Conservation (phyloP, 2,888 invertebrate species). For the Electrophaes corylata region DNA sequence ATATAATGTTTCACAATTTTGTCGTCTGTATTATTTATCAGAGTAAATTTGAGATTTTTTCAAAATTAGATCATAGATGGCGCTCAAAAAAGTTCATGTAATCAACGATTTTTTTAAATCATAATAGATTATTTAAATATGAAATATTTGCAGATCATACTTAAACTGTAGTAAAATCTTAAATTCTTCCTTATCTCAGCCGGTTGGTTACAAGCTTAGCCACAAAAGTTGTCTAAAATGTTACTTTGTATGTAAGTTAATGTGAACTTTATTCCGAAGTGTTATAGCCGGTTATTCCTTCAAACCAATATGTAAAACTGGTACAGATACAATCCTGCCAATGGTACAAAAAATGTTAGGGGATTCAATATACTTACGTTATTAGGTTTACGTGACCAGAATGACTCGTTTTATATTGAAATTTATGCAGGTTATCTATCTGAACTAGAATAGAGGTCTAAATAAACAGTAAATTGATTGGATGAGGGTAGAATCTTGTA, state of each 20-base stretch:
- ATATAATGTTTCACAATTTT: too few species aligned
- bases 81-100: too few species aligned
- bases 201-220: not conserved
- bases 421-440: conserved; percentile 58
- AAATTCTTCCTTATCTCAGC: not conserved
- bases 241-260: not conserved
- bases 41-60: too few species aligned
- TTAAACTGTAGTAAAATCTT: too few species aligned
- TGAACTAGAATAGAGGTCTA: conserved; percentile 46
- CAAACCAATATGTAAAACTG: not conserved
- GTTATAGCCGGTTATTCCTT: conserved; percentile 19
- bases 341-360: conserved; percentile 61
- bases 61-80: too few species aligned
- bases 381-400: conserved; percentile 67
- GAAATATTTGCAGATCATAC: too few species aligned
- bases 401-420: conserved; percentile 60
- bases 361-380: conserved; percentile 71
- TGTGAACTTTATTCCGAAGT: not conserved
- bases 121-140: too few species aligned
- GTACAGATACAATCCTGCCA: conserved; percentile 1
- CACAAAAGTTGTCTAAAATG: not conserved
- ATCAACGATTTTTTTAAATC: too few species aligned
- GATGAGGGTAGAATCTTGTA: conserved; percentile 39
- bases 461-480: conserved; percentile 50
- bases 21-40: too few species aligned